Conservation (phyloP, 2,888 invertebrate species). For the Myopa testacea region DNA sequence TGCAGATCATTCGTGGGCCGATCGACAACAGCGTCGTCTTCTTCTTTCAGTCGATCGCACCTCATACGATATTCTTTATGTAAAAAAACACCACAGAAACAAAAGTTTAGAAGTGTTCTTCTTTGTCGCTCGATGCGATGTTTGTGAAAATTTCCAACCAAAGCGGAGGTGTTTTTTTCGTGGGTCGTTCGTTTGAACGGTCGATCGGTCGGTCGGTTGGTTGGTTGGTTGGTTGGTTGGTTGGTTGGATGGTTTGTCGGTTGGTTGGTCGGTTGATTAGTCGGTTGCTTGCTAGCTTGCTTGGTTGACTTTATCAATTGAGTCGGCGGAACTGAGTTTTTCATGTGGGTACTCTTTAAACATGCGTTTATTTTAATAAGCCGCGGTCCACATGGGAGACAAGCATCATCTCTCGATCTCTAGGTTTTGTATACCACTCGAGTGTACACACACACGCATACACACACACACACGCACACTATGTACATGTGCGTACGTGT, state of each 20-base stretch:
- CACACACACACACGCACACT: no score
- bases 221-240: background rate
- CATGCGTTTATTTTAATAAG: slow-evolving; percentile 33
- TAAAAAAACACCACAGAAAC: background rate
- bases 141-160: background rate
- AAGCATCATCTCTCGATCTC: background rate
- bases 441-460: no score
- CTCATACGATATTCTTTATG: background rate
- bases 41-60: background rate
- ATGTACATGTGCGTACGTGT: background rate
- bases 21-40: background rate
- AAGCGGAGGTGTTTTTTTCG: slow-evolving; percentile 31
- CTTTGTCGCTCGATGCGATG: background rate
- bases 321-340: slow-evolving; percentile 8
- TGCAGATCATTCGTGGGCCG: slow-evolving; percentile 33
- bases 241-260: background rate
- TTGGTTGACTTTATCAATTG: slow-evolving; percentile 10
- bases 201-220: background rate
- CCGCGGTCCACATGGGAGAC: background rate
- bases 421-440: no score
- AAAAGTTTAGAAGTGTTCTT: background rate
- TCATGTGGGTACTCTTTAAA: slow-evolving; percentile 34
- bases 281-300: background rate
- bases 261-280: background rate
- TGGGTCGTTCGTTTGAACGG: background rate